phyloP scores from a whole-genome alignment of 2,888 invertebrate genomes.

The Meiosimyza decipiens region DNA sequence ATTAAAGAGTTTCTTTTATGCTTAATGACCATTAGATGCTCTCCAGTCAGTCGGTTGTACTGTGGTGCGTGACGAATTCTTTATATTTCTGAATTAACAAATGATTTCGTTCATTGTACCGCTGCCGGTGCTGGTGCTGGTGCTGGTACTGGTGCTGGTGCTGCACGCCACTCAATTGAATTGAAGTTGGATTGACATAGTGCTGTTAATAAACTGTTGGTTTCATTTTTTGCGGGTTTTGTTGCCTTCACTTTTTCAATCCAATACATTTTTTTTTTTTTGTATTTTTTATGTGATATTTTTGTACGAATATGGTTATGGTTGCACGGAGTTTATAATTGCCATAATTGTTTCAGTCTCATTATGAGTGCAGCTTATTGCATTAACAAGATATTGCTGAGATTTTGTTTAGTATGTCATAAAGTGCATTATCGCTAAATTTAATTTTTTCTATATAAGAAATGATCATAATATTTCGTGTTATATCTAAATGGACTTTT shows the following conservation, averaged over 20 bases:
- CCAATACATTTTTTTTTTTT: neutral
- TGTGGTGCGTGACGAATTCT: conserved; percentile 22
- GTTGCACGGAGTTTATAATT: neutral
- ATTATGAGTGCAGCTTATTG: neutral
- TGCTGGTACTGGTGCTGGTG: neutral
- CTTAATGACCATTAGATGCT: conserved; percentile 22
- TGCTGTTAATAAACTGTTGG: conserved; percentile 8
- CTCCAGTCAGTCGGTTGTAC: neutral
- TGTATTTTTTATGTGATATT: neutral
- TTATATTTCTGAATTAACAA: conserved; percentile 12
- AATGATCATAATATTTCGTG: too few relatives aligned
- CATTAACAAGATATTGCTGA: too few relatives aligned
- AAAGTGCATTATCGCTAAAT: too few relatives aligned
- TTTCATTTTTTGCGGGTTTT: conserved; percentile 9
- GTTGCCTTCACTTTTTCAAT: neutral
- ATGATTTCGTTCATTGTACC: neutral
- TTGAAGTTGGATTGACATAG: conserved; percentile 18
- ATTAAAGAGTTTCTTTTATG: conserved; percentile 22
- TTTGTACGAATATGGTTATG: conserved; percentile 11
- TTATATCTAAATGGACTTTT: too few relatives aligned
- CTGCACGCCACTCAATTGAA: conserved; percentile 2
- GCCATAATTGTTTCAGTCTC: conserved; percentile 19
- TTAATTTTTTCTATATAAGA: too few relatives aligned
- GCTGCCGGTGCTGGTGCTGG: too few relatives aligned
- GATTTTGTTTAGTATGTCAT: too few relatives aligned